A percentile compares a stretch with the other conserved stretches of the same genome.
These are phyloP conservation scores for Actinia tenebrosa DNA, from an alignment of 64 coral and sea anemone genomes.

Conservation along the genomic window DNA sequence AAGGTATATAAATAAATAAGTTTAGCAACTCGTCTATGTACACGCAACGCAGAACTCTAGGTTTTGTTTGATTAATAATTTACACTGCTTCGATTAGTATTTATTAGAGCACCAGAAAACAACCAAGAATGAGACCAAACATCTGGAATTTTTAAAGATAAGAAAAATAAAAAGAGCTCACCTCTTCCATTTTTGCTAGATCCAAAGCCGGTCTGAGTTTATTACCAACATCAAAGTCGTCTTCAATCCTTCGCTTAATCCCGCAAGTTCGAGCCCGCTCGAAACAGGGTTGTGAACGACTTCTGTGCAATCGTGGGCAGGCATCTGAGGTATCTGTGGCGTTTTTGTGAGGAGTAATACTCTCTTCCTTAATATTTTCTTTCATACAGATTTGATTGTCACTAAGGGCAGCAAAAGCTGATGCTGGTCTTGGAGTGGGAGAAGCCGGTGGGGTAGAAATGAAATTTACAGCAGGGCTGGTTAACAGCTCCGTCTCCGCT, in stretches of 20 bases:
- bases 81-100: constrained; percentile 9
- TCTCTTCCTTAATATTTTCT: not conserved
- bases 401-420: constrained; percentile 65
- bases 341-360: not conserved
- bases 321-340: not conserved
- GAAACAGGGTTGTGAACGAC: constrained; percentile 85
- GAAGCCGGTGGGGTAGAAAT: constrained; percentile 89
- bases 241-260: constrained; percentile 69
- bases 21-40: constrained; percentile 51
- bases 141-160: constrained; percentile 24
- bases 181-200: constrained; percentile 97
- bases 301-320: constrained; percentile 50
- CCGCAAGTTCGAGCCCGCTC: constrained; percentile 50
- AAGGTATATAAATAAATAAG: constrained; percentile 31
- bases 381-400: constrained; percentile 18
- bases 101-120: constrained; percentile 12
- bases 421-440: constrained; percentile 80
- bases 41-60: not conserved
- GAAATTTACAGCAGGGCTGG: constrained; percentile 16
- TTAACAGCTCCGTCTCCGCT: constrained; percentile 8
- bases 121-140: constrained; percentile 14
- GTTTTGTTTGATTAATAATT: constrained; percentile 22
- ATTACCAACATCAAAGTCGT: constrained; percentile 30
- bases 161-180: constrained; percentile 45
- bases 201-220: constrained; percentile 81